Evolutionary conservation across 2,797 vertebrate species (phyloP).

Genomic region (Cichlasoma orientale): DNA sequence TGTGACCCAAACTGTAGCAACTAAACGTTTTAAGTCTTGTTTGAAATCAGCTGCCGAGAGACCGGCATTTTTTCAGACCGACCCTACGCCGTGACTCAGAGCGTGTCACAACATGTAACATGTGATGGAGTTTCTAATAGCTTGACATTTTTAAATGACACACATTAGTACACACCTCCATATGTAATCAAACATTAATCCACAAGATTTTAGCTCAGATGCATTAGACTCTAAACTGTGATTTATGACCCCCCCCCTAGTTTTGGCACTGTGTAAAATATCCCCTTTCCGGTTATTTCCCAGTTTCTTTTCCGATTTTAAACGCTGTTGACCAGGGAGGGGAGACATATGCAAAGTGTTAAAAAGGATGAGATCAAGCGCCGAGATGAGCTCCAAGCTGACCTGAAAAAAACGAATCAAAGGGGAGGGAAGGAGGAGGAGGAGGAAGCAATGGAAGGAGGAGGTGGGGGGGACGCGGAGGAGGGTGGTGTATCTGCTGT

Average conservation of each 20-base stretch:
- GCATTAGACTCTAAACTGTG: slow-evolving; percentile 41
- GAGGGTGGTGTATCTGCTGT: slow-evolving; percentile 25
- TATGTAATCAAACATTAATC: slow-evolving; percentile 71
- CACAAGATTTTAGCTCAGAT: slow-evolving; percentile 40
- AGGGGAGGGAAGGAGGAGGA: slow-evolving; percentile 46
- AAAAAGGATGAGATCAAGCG: slow-evolving; percentile 51
- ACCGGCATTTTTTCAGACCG: not conserved
- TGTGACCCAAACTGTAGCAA: not conserved
- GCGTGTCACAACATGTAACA: not conserved
- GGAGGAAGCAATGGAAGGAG: slow-evolving; percentile 2
- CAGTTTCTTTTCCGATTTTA: not conserved
- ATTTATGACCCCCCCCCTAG: too few species aligned
- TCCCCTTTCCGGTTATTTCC: slow-evolving; percentile 19
- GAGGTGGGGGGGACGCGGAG: not conserved
- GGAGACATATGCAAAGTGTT: slow-evolving; percentile 42
- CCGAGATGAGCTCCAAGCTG: slow-evolving; percentile 53
- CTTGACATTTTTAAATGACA: slow-evolving; percentile 1
- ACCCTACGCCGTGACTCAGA: not conserved
- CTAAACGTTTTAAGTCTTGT: slow-evolving; percentile 4
- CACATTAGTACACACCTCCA: not conserved
- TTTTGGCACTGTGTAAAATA: not conserved
- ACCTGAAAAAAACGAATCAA: slow-evolving; percentile 71
- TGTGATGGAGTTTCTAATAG: not conserved
- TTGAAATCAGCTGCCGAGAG: not conserved
- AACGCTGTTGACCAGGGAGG: slow-evolving; percentile 3